Evolutionary conservation across 1,140 invertebrate genomes (phyloP).

Genomic region (Pachypsylla venusta): DNA sequence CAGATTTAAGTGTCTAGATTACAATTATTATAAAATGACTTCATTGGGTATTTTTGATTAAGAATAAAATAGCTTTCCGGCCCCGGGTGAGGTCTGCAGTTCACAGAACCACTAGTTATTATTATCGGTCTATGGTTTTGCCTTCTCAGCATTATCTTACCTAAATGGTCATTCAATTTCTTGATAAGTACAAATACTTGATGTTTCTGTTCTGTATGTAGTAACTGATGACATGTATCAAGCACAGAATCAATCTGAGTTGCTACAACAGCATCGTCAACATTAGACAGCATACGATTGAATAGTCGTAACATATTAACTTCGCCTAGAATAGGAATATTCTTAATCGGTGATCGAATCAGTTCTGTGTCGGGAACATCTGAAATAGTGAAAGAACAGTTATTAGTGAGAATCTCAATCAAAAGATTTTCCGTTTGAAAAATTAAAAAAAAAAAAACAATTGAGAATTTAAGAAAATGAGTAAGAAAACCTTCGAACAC

Average conservation of each 20-base stretch:
- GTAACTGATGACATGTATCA: slow-evolving; percentile 40
- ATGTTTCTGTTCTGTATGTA: slow-evolving; percentile 34
- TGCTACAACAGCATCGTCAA: slow-evolving; percentile 25
- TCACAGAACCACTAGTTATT: no score
- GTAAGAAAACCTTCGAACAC: no score
- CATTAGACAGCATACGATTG: slow-evolving; percentile 31
- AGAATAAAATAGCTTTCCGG: no score
- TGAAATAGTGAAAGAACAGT: slow-evolving; percentile 30
- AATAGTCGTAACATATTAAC: slow-evolving; percentile 40
- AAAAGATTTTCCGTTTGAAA: no score
- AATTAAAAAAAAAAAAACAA: no score
- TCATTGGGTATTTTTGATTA: no score
- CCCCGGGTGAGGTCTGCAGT: no score
- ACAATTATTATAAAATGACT: no score
- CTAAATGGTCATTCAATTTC: slow-evolving; percentile 29
- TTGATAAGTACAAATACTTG: slow-evolving; percentile 34
- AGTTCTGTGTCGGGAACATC: slow-evolving; percentile 35
- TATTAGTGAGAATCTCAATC: slow-evolving; percentile 23
- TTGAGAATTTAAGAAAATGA: no score
- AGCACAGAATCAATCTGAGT: slow-evolving; percentile 37
- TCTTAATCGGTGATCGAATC: slow-evolving; percentile 32
- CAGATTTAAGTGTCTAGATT: no score
- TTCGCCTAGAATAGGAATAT: slow-evolving; percentile 37
- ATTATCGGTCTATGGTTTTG: no score
- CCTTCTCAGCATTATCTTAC: no score